Percentiles rank a stretch among this genome's conserved stretches.
phyloP scores from a whole-genome alignment of 1,140 invertebrate species.

The Papilio machaon region DNA sequence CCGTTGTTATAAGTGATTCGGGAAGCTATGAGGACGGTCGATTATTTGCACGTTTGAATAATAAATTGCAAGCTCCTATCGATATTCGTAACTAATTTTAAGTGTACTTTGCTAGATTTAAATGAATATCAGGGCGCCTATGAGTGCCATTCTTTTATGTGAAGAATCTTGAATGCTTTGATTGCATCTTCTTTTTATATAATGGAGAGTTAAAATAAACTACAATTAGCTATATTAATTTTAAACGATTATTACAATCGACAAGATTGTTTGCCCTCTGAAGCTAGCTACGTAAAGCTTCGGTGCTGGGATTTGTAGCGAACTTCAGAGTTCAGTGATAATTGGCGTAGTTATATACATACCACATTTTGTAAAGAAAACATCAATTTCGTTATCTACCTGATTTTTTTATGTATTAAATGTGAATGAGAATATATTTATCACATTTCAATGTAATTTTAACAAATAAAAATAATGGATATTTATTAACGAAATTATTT shows the following conservation, averaged over 20 bases:
- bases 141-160: slow-evolving; percentile 39
- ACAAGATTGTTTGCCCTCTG: not conserved
- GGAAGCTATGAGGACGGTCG: slow-evolving; percentile 57
- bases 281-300: not conserved
- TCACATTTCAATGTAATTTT: slow-evolving; percentile 56
- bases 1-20: slow-evolving; percentile 55
- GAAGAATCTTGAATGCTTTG: slow-evolving; percentile 42
- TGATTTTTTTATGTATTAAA: slow-evolving; percentile 34
- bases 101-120: slow-evolving; percentile 57
- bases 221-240: not conserved
- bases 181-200: slow-evolving; percentile 47
- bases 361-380: slow-evolving; percentile 40
- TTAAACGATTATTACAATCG: not conserved
- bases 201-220: slow-evolving; percentile 43
- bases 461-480: slow-evolving; percentile 68
- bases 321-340: not conserved
- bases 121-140: slow-evolving; percentile 20
- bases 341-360: not conserved
- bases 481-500: slow-evolving; percentile 74
- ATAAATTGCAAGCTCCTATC: slow-evolving; percentile 62
- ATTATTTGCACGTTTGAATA: slow-evolving; percentile 74
- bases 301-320: not conserved
- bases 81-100: slow-evolving; percentile 54
- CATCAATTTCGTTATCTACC: slow-evolving; percentile 26
- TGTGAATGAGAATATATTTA: slow-evolving; percentile 42